phyloP scores from a whole-genome alignment of 2,797 vertebrate genomes.

The Sorex maritimensis region DNA sequence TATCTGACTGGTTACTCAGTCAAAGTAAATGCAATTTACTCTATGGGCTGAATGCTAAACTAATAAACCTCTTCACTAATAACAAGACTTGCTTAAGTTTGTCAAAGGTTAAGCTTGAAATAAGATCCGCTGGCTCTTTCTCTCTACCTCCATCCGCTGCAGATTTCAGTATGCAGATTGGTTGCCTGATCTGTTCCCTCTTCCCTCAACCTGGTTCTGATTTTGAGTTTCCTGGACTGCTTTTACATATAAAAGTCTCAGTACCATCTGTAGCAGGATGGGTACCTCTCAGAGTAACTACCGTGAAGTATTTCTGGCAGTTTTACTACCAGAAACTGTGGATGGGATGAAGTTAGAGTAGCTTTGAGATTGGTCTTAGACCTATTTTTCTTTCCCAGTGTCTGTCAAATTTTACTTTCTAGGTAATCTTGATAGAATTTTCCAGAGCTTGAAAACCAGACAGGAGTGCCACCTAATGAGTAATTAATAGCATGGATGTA shows the following conservation, averaged over 20 bases:
- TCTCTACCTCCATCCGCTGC: conserved; percentile 20
- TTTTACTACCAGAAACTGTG: background rate
- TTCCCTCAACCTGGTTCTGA: background rate
- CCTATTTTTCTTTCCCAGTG: background rate
- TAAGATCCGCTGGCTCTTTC: conserved; percentile 51
- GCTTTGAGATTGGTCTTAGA: conserved; percentile 33
- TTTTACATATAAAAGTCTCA: conserved; percentile 34
- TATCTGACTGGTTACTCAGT: conserved; percentile 23
- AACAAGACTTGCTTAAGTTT: conserved; percentile 40
- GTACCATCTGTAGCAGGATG: background rate
- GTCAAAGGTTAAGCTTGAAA: conserved; percentile 12
- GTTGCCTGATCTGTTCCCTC: background rate
- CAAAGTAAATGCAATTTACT: conserved; percentile 67
- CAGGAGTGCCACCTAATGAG: conserved; percentile 24
- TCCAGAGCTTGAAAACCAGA: conserved; percentile 72
- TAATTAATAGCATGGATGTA: conserved; percentile 58
- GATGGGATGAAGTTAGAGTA: background rate
- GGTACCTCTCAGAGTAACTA: conserved; percentile 14
- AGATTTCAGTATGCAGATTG: background rate
- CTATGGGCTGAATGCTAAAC: conserved; percentile 26
- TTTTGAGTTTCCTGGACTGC: conserved; percentile 54
- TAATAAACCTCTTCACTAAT: conserved; percentile 44
- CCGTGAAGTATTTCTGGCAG: background rate
- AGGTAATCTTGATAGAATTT: conserved; percentile 31
- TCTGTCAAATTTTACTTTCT: conserved; percentile 69